Conservation (phyloP, 37 sponge, comb jelly and placozoan species). For the Cliona cf. orientalis region DNA sequence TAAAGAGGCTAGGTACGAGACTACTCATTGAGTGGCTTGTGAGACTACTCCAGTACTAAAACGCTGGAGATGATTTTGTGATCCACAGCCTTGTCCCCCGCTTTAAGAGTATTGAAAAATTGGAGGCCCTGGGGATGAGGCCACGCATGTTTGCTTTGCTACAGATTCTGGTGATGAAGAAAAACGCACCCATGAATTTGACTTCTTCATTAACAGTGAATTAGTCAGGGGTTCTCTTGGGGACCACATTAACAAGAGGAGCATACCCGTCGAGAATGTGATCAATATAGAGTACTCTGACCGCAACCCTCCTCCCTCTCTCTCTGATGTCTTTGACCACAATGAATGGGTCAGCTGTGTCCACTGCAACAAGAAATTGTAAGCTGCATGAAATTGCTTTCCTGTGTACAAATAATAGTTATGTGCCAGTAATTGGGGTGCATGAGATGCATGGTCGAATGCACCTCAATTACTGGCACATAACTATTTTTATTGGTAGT, state of each 20-base stretch:
- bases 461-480: too few species aligned
- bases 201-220: conserved; percentile 72
- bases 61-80: too few species aligned
- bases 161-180: neutral
- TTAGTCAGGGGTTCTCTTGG: conserved; percentile 52
- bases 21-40: too few species aligned
- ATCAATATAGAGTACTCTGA: conserved; percentile 69
- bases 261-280: conserved; percentile 60
- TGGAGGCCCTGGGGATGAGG: conserved; percentile 2
- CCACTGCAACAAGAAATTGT: conserved; percentile 62
- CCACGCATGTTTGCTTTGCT: neutral
- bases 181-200: conserved; percentile 41
- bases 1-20: too few species aligned
- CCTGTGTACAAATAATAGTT: neutral
- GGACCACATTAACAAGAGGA: conserved; percentile 20
- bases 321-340: conserved; percentile 51
- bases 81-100: too few species aligned
- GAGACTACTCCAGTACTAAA: too few species aligned
- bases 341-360: conserved; percentile 85
- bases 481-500: too few species aligned
- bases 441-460: neutral
- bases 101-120: neutral
- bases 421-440: neutral
- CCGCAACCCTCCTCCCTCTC: conserved; percentile 70
- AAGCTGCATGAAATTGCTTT: conserved; percentile 16